phyloP scores from a whole-genome alignment of 2,888 invertebrate genomes.

The Drosophila testacea region DNA sequence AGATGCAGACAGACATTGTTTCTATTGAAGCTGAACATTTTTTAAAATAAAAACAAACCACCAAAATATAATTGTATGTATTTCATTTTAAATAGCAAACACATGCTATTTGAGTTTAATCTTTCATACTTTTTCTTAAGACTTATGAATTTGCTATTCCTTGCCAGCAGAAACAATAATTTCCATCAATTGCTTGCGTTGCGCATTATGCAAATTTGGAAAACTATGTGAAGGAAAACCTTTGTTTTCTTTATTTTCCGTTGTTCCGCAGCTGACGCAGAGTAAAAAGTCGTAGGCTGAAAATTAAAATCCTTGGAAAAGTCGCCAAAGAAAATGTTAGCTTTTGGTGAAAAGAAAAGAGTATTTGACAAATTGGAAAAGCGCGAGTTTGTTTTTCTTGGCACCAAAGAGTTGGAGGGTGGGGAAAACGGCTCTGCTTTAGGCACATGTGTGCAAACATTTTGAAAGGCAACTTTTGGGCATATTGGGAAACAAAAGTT shows the following conservation, averaged over 20 bases:
- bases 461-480: constrained; percentile 8
- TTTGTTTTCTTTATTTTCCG: constrained; percentile 18
- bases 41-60: too few species aligned
- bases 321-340: constrained; percentile 52
- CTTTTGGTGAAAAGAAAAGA: constrained; percentile 28
- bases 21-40: too few species aligned
- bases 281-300: constrained; percentile 34
- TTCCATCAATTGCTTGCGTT: constrained; percentile 54
- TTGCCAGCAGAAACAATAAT: constrained; percentile 14
- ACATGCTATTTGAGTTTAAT: too few species aligned
- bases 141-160: constrained; percentile 13
- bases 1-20: too few species aligned
- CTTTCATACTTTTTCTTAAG: not conserved
- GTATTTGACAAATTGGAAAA: constrained; percentile 43
- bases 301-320: constrained; percentile 56
- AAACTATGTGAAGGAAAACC: constrained; percentile 55
- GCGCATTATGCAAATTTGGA: constrained; percentile 71
- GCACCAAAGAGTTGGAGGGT: not conserved
- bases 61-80: too few species aligned
- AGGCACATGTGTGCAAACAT: constrained; percentile 35
- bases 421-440: not conserved
- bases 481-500: constrained; percentile 7
- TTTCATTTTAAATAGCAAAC: too few species aligned
- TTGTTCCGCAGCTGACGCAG: constrained; percentile 43
- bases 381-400: constrained; percentile 37